Conservation (phyloP, 2,888 invertebrate genomes). For the Philereme transversata region DNA sequence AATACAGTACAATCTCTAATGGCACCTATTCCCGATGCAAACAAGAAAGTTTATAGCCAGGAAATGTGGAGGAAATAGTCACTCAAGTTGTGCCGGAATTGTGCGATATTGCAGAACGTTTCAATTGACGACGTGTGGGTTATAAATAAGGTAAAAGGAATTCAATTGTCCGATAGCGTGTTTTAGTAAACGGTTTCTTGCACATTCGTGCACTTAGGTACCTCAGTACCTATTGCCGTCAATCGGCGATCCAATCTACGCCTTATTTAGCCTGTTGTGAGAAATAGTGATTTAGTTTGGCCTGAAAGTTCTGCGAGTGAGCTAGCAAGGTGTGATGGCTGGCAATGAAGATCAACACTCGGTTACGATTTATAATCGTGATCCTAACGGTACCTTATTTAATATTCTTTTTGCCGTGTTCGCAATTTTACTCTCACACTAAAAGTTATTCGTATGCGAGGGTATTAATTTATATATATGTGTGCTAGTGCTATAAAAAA, state of each 20-base stretch:
- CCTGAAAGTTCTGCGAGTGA: constrained; percentile 24
- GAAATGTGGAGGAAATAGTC: background rate
- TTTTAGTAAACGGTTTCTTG: constrained; percentile 60
- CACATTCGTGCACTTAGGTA: constrained; percentile 55
- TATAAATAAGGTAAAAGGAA: constrained; percentile 51
- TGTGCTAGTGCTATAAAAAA: too few relatives aligned
- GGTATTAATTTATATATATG: too few relatives aligned
- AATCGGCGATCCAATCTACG: constrained; percentile 53
- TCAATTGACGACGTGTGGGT: constrained; percentile 53
- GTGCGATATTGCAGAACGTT: constrained; percentile 39
- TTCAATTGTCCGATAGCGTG: constrained; percentile 68
- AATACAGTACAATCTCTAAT: too few relatives aligned
- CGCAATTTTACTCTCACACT: too few relatives aligned
- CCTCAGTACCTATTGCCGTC: constrained; percentile 55
- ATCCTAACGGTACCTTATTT: constrained; percentile 71
- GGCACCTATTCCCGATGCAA: background rate
- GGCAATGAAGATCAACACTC: constrained; percentile 81
- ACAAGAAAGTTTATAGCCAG: background rate
- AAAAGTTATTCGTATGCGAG: too few relatives aligned
- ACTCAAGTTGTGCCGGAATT: constrained; percentile 16
- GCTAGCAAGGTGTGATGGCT: constrained; percentile 13
- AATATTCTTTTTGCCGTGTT: too few relatives aligned
- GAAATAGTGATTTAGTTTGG: constrained; percentile 23
- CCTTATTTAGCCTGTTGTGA: constrained; percentile 22
- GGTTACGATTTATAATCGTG: constrained; percentile 85